Percentiles rank a stretch among this genome's conserved stretches.
Evolutionary conservation across 1,140 invertebrate species (phyloP).

Genomic region (Popillia japonica): DNA sequence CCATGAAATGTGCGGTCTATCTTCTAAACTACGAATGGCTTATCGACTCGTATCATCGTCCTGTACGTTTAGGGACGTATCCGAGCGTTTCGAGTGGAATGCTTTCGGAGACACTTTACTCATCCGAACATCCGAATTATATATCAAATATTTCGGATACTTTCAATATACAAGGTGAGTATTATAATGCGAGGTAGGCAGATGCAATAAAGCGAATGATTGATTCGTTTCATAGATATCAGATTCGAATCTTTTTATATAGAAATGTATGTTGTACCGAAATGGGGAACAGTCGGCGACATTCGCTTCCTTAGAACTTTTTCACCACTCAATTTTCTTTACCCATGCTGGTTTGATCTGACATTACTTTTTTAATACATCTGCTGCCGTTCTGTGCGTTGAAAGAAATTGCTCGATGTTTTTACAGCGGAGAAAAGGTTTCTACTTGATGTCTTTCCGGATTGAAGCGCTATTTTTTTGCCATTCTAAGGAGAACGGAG

Average conservation of each 20-base stretch:
- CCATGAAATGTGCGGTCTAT: too few species aligned
- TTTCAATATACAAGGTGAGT: background rate
- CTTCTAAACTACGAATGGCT: slow-evolving; percentile 9
- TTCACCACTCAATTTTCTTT: slow-evolving; percentile 56
- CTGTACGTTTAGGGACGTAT: background rate
- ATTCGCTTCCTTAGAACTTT: slow-evolving; percentile 46
- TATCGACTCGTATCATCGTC: background rate
- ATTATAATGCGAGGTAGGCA: background rate
- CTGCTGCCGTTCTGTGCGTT: slow-evolving; percentile 45
- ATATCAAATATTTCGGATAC: too few species aligned
- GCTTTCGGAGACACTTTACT: too few species aligned
- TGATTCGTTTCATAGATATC: slow-evolving; percentile 56
- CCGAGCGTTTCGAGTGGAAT: too few species aligned
- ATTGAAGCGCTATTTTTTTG: too few species aligned
- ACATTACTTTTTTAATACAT: slow-evolving; percentile 57
- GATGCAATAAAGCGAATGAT: slow-evolving; percentile 54
- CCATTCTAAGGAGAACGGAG: too few species aligned
- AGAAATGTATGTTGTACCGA: slow-evolving; percentile 46
- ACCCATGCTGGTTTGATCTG: slow-evolving; percentile 50
- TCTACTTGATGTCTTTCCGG: too few species aligned
- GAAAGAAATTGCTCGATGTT: background rate
- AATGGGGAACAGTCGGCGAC: background rate
- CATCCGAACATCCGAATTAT: too few species aligned
- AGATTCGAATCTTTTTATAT: slow-evolving; percentile 54
- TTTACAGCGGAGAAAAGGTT: background rate